Conservation (phyloP, 1,140 invertebrate genomes). For the Rhopalosiphum maidis region DNA sequence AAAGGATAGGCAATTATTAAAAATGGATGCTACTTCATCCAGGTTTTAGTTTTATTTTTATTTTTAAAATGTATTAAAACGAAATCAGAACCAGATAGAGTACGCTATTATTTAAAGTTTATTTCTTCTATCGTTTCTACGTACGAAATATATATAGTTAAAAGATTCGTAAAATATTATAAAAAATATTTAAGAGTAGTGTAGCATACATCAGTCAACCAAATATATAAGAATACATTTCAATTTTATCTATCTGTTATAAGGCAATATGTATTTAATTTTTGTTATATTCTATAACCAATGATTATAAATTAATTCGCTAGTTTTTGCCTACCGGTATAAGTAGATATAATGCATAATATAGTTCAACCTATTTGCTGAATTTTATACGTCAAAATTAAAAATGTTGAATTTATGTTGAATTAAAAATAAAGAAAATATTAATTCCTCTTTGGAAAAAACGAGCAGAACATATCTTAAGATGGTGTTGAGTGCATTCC, state of each 20-base stretch:
- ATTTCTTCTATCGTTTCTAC: background rate
- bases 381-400: background rate
- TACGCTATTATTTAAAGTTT: background rate
- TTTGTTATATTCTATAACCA: background rate
- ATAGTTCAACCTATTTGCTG: background rate
- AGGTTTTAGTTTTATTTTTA: background rate
- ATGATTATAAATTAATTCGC: background rate
- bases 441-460: background rate
- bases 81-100: background rate
- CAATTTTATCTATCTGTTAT: background rate
- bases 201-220: background rate
- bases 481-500: background rate
- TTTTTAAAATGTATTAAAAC: background rate
- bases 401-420: background rate
- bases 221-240: background rate
- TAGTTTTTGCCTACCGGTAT: background rate
- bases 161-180: background rate
- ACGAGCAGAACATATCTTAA: background rate
- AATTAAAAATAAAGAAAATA: background rate
- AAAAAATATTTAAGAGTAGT: background rate
- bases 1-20: background rate
- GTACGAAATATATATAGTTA: background rate
- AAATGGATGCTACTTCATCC: background rate
- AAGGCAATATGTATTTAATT: background rate
- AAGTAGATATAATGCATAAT: background rate